These are phyloP conservation scores for Microcaecilia unicolor DNA, from an alignment of 2,797 vertebrate species.

Conservation along the genomic window DNA sequence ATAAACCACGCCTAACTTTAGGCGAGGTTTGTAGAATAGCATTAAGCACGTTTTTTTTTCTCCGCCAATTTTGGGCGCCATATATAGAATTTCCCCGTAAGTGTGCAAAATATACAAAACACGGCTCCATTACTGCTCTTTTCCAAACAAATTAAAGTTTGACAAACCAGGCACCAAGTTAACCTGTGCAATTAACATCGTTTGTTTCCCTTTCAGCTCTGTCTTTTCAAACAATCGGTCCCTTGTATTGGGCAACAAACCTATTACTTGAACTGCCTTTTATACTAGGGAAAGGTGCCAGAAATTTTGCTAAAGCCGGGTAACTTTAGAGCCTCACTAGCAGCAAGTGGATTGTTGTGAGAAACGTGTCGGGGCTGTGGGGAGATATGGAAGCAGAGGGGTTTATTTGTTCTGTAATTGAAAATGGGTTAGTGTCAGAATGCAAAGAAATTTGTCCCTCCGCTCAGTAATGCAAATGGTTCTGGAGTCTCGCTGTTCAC, in stretches of 20 bases:
- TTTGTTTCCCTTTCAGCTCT: conserved; percentile 57
- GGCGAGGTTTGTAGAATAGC: too few relatives aligned
- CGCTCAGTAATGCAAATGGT: conserved; percentile 40
- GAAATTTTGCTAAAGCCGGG: conserved; percentile 43
- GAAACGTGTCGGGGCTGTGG: conserved; percentile 35
- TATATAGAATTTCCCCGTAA: too few relatives aligned
- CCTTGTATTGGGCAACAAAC: conserved; percentile 50
- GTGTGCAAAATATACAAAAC: too few relatives aligned
- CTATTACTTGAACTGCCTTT: conserved; percentile 48
- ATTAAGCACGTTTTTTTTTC: too few relatives aligned
- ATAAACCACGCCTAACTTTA: too few relatives aligned
- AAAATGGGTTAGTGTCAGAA: conserved; percentile 12
- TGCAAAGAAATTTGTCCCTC: conserved; percentile 28
- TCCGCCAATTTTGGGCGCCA: too few relatives aligned
- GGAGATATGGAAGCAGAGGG: conserved; percentile 21
- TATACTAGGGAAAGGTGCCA: conserved; percentile 56
- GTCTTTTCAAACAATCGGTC: conserved; percentile 46
- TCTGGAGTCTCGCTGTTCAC: conserved; percentile 37
- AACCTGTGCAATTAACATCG: conserved; percentile 65
- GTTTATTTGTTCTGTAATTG: conserved; percentile 14
- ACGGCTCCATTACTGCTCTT: conserved; percentile 46
- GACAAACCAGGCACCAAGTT: conserved; percentile 59
- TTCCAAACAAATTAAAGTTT: conserved; percentile 71
- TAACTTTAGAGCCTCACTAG: conserved; percentile 47
- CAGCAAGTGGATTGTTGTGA: conserved; percentile 43